phyloP scores from a whole-genome alignment of 1,140 invertebrate species.

The Globodera rostochiensis region DNA sequence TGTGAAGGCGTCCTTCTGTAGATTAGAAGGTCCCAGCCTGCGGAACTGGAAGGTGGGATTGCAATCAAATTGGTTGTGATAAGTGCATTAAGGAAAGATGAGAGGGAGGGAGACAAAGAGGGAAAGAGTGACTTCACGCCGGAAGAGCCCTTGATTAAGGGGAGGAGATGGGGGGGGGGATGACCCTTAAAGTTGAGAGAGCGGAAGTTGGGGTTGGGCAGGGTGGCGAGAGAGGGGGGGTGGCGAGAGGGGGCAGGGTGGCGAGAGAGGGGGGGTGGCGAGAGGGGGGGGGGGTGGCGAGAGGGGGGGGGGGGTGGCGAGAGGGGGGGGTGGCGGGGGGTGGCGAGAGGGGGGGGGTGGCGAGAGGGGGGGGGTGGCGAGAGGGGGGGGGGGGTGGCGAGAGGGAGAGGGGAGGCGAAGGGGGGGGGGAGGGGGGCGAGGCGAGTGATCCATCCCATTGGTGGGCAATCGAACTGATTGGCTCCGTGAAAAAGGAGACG shows the following conservation, averaged over 20 bases:
- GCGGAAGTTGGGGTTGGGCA: not conserved
- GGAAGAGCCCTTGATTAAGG: slow-evolving; percentile 17
- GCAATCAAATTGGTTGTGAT: slow-evolving; percentile 3
- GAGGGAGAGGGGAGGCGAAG: not conserved
- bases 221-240: too few species aligned
- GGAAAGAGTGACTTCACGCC: slow-evolving; percentile 1
- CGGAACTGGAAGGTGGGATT: not conserved
- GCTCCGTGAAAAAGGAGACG: not conserved
- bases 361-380: too few species aligned
- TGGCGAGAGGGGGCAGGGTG: too few species aligned
- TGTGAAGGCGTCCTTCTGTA: not conserved
- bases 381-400: too few species aligned
- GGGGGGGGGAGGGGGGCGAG: not conserved
- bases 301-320: too few species aligned
- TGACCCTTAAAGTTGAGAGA: slow-evolving; percentile 1
- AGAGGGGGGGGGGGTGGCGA: too few species aligned
- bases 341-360: too few species aligned
- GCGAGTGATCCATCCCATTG: not conserved
- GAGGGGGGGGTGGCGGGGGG: too few species aligned
- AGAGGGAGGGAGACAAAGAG: not conserved
- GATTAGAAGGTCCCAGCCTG: not conserved
- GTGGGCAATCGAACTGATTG: not conserved
- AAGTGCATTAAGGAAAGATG: not conserved
- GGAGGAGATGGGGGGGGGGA: not conserved
- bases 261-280: too few species aligned